Conservation (phyloP, 2,797 vertebrate genomes). For the Enteromius anoplus region DNA sequence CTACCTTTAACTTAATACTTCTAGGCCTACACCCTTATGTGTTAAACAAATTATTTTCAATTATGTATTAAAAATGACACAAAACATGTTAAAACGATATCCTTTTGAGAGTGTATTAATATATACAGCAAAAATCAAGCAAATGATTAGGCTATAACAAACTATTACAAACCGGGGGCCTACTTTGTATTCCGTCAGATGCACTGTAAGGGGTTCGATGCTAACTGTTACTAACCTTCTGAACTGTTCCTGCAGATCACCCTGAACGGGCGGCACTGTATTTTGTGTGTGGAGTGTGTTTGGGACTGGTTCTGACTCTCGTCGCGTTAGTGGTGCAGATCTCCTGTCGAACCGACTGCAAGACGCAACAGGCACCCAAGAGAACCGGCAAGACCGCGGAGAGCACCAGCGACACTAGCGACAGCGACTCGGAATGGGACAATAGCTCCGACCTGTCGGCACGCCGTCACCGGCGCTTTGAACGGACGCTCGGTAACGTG, state of each 20-base stretch:
- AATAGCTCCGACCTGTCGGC: constrained; percentile 88
- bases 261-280: constrained; percentile 93
- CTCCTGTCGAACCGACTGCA: constrained; percentile 93
- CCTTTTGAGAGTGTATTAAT: not conserved
- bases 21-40: not conserved
- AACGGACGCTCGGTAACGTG: constrained; percentile 94
- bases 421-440: constrained; percentile 90
- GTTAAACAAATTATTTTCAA: not conserved
- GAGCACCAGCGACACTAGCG: constrained; percentile 84
- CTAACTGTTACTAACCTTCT: not conserved
- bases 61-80: not conserved
- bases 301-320: constrained; percentile 92
- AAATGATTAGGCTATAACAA: not conserved
- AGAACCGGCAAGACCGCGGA: constrained; percentile 68
- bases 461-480: constrained; percentile 89
- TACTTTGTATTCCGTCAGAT: not conserved
- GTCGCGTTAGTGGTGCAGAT: constrained; percentile 91
- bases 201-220: not conserved
- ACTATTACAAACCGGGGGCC: not conserved
- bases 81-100: not conserved
- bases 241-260: constrained; percentile 80
- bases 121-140: too few relatives aligned
- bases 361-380: constrained; percentile 66
- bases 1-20: not conserved
- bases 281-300: constrained; percentile 94